Evolutionary conservation across 2,888 invertebrate species (phyloP).

Genomic region (Patella pellucida): DNA sequence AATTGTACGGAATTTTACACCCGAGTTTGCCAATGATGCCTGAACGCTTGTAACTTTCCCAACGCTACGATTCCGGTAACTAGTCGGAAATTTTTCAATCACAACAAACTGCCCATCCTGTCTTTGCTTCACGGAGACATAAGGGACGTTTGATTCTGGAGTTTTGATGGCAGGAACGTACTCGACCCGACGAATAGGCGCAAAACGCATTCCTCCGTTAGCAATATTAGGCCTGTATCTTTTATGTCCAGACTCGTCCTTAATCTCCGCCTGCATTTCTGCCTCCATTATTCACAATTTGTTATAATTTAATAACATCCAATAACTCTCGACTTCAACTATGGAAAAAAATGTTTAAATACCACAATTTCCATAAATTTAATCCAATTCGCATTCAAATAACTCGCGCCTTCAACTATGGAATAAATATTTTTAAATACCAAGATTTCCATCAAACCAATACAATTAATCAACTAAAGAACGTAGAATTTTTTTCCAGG

Average conservation of each 20-base stretch:
- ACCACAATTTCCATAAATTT: background rate
- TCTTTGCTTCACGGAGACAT: conserved; percentile 49
- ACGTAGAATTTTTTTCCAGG: too few relatives aligned
- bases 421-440: too few relatives aligned
- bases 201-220: conserved; percentile 12
- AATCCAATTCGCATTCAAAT: background rate
- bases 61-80: conserved; percentile 14
- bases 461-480: too few relatives aligned
- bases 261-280: background rate
- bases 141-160: conserved; percentile 28
- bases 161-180: conserved; percentile 2
- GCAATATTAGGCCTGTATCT: background rate
- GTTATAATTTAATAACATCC: background rate
- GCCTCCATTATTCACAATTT: background rate
- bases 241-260: background rate
- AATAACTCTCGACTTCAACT: too few relatives aligned
- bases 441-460: too few relatives aligned
- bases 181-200: conserved; percentile 16
- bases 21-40: conserved; percentile 26
- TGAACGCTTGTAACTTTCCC: conserved; percentile 14
- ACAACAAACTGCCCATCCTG: conserved; percentile 54
- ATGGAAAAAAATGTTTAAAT: too few relatives aligned
- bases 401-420: too few relatives aligned
- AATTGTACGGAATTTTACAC: conserved; percentile 30
- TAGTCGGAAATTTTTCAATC: conserved; percentile 49